A percentile compares a stretch with the other conserved stretches of the same genome.
phyloP scores from a whole-genome alignment of 2,888 invertebrate species.

The Thysanoteuthis rhombus region DNA sequence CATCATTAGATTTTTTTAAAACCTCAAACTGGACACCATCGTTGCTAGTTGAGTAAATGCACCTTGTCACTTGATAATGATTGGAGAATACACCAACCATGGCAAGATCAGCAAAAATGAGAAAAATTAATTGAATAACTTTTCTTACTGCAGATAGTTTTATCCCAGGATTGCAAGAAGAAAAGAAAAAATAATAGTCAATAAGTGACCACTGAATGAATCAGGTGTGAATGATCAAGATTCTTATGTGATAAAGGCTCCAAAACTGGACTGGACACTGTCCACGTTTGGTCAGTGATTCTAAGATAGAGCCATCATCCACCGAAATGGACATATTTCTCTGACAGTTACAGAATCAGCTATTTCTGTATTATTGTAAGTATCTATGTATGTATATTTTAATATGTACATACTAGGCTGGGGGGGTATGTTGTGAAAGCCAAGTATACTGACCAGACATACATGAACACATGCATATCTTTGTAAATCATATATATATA shows the following conservation, averaged over 20 bases:
- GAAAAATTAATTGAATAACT: too few species aligned
- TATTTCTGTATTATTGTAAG: not conserved
- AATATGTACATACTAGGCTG: not conserved
- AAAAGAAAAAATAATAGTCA: not conserved
- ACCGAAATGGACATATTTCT: not conserved
- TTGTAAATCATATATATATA: not conserved
- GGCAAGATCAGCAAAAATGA: too few species aligned
- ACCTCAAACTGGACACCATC: too few species aligned
- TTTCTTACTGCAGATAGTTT: not conserved
- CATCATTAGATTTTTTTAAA: too few species aligned
- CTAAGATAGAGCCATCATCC: not conserved
- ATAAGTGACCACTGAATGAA: not conserved
- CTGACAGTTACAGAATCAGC: not conserved
- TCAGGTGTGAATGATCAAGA: not conserved
- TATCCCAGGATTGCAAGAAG: not conserved
- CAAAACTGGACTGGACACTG: not conserved
- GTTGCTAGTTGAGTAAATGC: too few species aligned
- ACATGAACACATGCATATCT: not conserved
- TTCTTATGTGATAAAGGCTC: not conserved
- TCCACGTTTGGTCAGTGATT: not conserved
- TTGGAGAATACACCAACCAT: too few species aligned
- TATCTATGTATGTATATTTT: not conserved
- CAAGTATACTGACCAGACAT: not conserved
- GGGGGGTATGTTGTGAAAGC: not conserved
- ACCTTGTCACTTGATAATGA: too few species aligned